phyloP scores from a whole-genome alignment of 2,888 invertebrate species.

The Synanthedon myopaeformis region DNA sequence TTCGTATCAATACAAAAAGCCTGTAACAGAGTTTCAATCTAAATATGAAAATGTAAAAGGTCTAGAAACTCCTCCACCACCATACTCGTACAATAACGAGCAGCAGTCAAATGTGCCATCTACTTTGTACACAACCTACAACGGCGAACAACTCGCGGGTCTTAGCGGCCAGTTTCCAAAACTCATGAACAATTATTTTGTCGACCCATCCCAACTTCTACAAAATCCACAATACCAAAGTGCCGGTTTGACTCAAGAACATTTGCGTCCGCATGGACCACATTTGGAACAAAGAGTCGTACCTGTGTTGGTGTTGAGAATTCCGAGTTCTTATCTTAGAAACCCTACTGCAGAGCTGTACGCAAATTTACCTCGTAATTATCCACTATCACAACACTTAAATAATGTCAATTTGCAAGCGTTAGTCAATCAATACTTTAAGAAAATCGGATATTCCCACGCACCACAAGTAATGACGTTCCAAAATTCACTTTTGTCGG shows the following conservation, averaged over 20 bases:
- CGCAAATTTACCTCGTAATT: constrained; percentile 66
- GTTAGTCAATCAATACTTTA: constrained; percentile 64
- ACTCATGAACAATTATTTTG: constrained; percentile 61
- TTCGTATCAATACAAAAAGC: constrained; percentile 42
- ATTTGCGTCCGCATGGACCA: constrained; percentile 46
- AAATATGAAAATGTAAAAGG: constrained; percentile 30
- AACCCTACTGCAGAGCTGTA: constrained; percentile 66
- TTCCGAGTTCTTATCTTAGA: constrained; percentile 68
- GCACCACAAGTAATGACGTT: constrained; percentile 52
- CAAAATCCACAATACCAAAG: constrained; percentile 60
- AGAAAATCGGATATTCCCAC: constrained; percentile 49
- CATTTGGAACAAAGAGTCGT: constrained; percentile 55
- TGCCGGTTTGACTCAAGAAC: constrained; percentile 58
- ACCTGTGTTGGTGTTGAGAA: constrained; percentile 69
- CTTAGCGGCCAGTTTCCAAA: constrained; percentile 55
- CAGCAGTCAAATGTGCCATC: constrained; percentile 15
- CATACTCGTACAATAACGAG: constrained; percentile 9
- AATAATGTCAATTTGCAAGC: constrained; percentile 69
- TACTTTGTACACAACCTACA: constrained; percentile 59
- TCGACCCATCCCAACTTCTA: constrained; percentile 52
- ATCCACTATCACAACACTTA: constrained; percentile 64
- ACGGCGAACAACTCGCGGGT: constrained; percentile 54
- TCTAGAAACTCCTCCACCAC: constrained; percentile 26
- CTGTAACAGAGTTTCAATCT: constrained; percentile 31
- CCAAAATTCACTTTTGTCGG: constrained; percentile 23